Conservation (phyloP, 2,888 invertebrate species). For the Caenorhabditis drosophilae region DNA sequence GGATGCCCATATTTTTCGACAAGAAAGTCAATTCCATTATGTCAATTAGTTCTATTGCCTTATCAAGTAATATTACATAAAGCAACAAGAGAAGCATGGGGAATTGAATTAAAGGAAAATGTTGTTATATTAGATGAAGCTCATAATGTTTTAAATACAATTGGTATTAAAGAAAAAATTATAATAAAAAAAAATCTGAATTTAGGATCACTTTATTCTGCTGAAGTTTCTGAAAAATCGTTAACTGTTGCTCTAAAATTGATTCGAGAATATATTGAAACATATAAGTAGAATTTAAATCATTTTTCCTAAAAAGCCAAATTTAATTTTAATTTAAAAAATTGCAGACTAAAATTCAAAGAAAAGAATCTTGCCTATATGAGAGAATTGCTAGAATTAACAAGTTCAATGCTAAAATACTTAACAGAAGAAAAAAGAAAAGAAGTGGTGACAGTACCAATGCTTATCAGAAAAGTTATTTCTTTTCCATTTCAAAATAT, state of each 20-base stretch:
- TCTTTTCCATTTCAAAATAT: too few species aligned
- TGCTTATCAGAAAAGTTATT: constrained; percentile 35
- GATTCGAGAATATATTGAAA: constrained; percentile 46
- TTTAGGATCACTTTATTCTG: constrained; percentile 45
- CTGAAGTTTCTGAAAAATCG: constrained; percentile 40
- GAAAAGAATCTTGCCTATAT: constrained; percentile 55
- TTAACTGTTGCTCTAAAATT: constrained; percentile 42
- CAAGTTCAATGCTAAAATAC: constrained; percentile 16
- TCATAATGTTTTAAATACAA: constrained; percentile 89
- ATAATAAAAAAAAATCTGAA: neutral
- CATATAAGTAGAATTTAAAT: neutral
- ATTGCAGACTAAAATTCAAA: constrained; percentile 28
- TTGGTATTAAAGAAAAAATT: constrained; percentile 73
- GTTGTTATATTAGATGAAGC: constrained; percentile 91
- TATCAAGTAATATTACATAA: constrained; percentile 80
- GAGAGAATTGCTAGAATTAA: constrained; percentile 45
- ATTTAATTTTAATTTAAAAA: neutral
- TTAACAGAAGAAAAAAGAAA: constrained; percentile 6
- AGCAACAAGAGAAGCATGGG: constrained; percentile 79
- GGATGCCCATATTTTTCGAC: constrained; percentile 94
- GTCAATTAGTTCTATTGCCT: constrained; percentile 76
- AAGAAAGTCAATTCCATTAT: constrained; percentile 81
- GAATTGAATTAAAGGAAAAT: constrained; percentile 78
- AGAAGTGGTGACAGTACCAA: constrained; percentile 37
- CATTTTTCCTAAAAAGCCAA: neutral